Percentiles rank a stretch among this genome's conserved stretches.
phyloP scores from a whole-genome alignment of 2,113 vertebrate genomes.

The Corvus cornix region DNA sequence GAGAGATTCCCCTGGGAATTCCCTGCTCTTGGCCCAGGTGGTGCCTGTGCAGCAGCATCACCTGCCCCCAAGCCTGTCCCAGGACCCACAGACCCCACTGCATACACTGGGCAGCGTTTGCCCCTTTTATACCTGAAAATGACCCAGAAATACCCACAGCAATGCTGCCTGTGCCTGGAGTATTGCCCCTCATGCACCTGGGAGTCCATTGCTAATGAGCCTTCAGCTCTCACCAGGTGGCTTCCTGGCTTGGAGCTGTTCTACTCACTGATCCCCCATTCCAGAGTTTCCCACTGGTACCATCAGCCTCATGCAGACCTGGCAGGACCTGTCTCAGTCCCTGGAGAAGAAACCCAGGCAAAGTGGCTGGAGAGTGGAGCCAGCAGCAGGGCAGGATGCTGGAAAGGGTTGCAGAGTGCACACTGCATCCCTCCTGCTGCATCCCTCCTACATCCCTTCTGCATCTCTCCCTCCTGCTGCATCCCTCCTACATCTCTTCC shows the following conservation, averaged over 20 bases:
- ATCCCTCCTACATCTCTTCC: background rate
- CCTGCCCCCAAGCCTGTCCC: accelerated
- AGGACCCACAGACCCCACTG: accelerated
- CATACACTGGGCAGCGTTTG: accelerated
- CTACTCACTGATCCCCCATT: accelerated
- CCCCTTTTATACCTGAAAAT: background rate
- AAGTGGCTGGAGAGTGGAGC: background rate
- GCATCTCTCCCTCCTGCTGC: background rate
- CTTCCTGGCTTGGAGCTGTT: background rate
- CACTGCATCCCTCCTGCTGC: background rate
- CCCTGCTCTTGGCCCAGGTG: accelerated
- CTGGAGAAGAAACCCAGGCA: background rate
- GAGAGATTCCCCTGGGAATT: accelerated
- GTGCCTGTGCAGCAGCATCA: background rate
- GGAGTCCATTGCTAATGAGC: background rate
- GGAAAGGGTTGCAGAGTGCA: background rate
- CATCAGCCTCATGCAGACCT: background rate
- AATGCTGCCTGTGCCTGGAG: accelerated
- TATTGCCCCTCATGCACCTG: background rate
- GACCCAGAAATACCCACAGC: background rate
- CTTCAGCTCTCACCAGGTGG: background rate
- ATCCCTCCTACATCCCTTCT: background rate
- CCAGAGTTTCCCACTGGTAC: accelerated
- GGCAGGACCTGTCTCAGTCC: background rate
- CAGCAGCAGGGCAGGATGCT: accelerated